Base-by-base conservation (phyloP, 2,113 vertebrate species). In the Saccopteryx bilineata region DNA sequence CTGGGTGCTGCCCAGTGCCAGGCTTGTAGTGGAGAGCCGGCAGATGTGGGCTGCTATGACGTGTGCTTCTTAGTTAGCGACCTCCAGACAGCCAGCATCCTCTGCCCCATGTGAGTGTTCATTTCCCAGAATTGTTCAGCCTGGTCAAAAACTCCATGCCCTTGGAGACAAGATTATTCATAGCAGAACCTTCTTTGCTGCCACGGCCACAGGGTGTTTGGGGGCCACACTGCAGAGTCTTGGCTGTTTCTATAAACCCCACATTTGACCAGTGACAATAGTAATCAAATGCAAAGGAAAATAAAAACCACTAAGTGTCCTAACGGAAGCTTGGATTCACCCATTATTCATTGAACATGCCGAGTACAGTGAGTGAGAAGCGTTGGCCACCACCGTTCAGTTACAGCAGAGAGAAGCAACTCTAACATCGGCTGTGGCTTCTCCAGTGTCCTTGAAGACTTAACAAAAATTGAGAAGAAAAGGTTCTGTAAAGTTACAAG, bases 271-370 rank as follows among this genome's bases (percentile, higher is more conserved):
- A 17, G 58, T 17, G 84, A 39, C 5, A 48, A 31, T 12, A 33
- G 26, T 13, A 5, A 23, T 5, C 12, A 13, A 19, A 31, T 14
- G n/a, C 15, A 46, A 87, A 84, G 46, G 19, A 26, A 79, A 83
- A 31, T 21, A 17, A 61, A 18, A 56, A 46, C 39, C 39, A 39
- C 39, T 39, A 65, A 69, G 26, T 7, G 17, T 85, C 24, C 17
- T 5, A 24, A 1, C 0, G 48, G 33, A 89, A 66, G 28, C 5
- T 14, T 48, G 39, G 48, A 1, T 0, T 12, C 39, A 31, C 31
- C 18, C 1, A 52, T 5, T 6, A 2, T 4, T n/a, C 58, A 4
- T 6, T 26, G 63, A 17, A 3, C 9, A 1, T 1, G 21, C 28
- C 10, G 17, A 39, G 33, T 23, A 80, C 24, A 56, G 26, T 21